Conservation (phyloP, 2,113 vertebrate species). For the Leptosomus discolor region DNA sequence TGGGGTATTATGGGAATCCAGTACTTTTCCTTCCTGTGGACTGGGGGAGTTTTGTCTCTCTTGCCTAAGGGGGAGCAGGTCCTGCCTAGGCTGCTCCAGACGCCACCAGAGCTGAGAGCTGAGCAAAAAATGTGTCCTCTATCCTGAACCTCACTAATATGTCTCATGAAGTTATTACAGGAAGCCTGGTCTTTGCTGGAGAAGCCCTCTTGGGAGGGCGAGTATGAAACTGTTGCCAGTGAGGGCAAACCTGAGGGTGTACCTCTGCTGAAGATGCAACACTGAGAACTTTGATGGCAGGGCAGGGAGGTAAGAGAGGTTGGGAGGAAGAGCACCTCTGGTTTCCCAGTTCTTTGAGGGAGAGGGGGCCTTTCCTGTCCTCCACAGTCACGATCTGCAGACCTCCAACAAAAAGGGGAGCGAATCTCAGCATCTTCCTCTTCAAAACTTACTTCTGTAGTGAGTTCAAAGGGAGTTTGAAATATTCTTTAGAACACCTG, state of each 20-base stretch:
- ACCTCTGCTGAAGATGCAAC: background rate
- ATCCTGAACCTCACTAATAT: background rate
- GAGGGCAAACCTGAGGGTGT: background rate
- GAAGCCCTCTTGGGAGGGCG: background rate
- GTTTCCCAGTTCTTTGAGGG: background rate
- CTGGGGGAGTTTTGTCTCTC: background rate
- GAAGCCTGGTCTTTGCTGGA: background rate
- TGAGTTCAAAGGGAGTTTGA: background rate
- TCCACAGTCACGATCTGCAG: background rate
- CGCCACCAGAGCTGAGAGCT: background rate
- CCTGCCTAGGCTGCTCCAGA: background rate
- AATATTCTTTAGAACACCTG: background rate
- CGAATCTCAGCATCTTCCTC: background rate
- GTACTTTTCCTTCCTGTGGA: background rate
- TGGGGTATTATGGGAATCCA: background rate
- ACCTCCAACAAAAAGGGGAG: background rate
- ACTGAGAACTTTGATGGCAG: background rate
- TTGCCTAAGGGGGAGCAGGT: background rate
- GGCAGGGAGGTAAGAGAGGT: background rate
- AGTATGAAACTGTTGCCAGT: background rate
- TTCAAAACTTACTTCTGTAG: background rate
- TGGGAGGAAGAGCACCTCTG: background rate
- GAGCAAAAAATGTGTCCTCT: background rate
- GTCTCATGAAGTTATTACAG: background rate
- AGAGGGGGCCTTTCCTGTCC: background rate